phyloP scores from a whole-genome alignment of 1,140 invertebrate species.

The Dolichoris vasculosae region DNA sequence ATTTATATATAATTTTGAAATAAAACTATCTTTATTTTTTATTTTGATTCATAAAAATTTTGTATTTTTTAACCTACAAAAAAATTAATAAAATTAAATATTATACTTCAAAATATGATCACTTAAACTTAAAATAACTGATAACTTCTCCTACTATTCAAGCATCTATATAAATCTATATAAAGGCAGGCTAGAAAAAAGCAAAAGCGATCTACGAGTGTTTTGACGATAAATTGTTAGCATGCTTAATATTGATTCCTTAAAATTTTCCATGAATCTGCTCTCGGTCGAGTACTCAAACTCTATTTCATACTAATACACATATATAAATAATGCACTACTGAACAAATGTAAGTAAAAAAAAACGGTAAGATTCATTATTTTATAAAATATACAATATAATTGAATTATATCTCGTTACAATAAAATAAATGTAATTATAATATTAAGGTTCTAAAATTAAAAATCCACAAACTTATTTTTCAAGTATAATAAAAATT shows the following conservation, averaged over 20 bases:
- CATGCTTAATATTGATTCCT: conserved; percentile 51
- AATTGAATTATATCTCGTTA: no score
- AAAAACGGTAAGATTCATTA: no score
- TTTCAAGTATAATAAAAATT: background rate
- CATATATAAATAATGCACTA: background rate
- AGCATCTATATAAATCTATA: conserved; percentile 26
- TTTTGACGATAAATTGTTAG: conserved; percentile 23
- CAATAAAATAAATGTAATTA: background rate
- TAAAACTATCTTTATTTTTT: background rate
- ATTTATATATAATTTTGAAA: background rate
- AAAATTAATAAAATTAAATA: conserved; percentile 37
- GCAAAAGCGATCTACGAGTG: conserved; percentile 49
- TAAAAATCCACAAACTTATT: background rate
- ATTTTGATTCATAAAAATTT: background rate
- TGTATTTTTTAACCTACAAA: background rate
- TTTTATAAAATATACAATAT: no score
- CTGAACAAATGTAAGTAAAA: no score
- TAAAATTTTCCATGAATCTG: conserved; percentile 52
- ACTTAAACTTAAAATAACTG: conserved; percentile 30
- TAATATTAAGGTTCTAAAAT: background rate
- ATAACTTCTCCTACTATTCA: conserved; percentile 17
- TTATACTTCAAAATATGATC: conserved; percentile 48
- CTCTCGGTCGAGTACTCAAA: background rate
- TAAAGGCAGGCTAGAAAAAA: conserved; percentile 36
- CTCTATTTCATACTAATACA: background rate